Base-by-base conservation (phyloP, 2,113 vertebrate genomes). In the Corythoichthys haematopterus region DNA sequence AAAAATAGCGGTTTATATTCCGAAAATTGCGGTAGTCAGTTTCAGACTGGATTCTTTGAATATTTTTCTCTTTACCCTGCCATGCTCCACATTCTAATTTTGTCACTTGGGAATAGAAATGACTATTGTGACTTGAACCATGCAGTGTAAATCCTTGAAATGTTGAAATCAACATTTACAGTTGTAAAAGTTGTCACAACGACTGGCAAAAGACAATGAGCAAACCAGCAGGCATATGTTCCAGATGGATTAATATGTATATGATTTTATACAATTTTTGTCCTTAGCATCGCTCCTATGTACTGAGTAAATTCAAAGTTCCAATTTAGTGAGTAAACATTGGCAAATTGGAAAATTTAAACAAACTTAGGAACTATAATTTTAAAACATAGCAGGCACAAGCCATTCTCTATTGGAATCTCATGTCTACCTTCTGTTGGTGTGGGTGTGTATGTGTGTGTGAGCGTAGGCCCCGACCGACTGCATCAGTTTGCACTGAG, bases 401-500 rank as follows among this genome's bases (percentile, higher is more conserved):
- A 16, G 33, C 57, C 14, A 2, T 60, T 60, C 8, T 38, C 0
- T 45, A 16, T 11, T 38, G 36, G 4, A 57, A 80, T 28, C 20
- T 80, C 75, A 85, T 75, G 71, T 85, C 76, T 69, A 33, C 66
- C 80, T 77, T 62, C 50, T 82, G 59, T 74, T 3, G 15, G 28
- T 64, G 10, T 62, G 70, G 35, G 55, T 45, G 47, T 65, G 62
- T 75, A 43, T 43, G 55, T 69, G 40, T 61, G 16, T 68, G 35
- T 65, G 60, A 69, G 52, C 64, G 50, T 64, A 96, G 94, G 80
- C 87, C 84, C 66, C 90, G 85, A 61, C 89, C 80, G 57, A 85
- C 86, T 4, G 84, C 85, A 47, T 88, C 94, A n/a, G 62, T 96
- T 70, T 98, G 97, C 78, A 64, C 84, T 11, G 88, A 88, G 48